Base-by-base conservation (phyloP, 1,140 invertebrate species). In the Vanessa atalanta region DNA sequence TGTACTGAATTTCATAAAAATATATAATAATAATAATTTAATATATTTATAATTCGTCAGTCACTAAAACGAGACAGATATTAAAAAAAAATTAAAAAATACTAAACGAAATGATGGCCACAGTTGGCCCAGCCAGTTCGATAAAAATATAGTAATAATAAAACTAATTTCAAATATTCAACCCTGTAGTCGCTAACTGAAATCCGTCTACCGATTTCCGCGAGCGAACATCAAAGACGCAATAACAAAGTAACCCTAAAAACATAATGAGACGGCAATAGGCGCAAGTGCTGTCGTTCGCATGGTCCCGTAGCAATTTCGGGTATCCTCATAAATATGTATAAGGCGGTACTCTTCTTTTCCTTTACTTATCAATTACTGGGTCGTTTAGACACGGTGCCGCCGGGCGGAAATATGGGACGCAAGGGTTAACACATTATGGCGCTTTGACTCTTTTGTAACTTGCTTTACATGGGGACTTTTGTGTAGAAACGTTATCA, bases 351-450 rank as follows among this genome's bases (percentile, higher is more conserved):
- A 78, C 77, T 83, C 84, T 89, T 90, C 86, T 90, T 91, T 92
- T 90, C 86, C 90, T 90, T 91, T 90, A 90, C 90, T 92, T 92
- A 90, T 89, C 90, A 92, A 92, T 92, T 92, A 92, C 84, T 81
- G 86, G 90, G 83, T 85, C 86, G 84, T 89, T 90, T 87, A 84
- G 83, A 84, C 87, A 81, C 79, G 79, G 81, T 78, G 82, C 82
- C 76, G 73, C 81, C 77, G 77, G 79, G 75, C 75, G 84, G 81
- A 82, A 87, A 86, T 87, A 83, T 85, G 80, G 83, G 75, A 76
- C 75, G 84, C 75, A 91, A 89, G 88, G 88, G 88, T 89, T 90
- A 90, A 84, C 73, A 47, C 72, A 73, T 80, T 79, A 72, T 61
- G 57, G 26, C 31, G 57, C 57, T 31, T 61, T 61, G 23, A 61